phyloP scores from a whole-genome alignment of 1,140 invertebrate species.

The Scaptomyza montana region DNA sequence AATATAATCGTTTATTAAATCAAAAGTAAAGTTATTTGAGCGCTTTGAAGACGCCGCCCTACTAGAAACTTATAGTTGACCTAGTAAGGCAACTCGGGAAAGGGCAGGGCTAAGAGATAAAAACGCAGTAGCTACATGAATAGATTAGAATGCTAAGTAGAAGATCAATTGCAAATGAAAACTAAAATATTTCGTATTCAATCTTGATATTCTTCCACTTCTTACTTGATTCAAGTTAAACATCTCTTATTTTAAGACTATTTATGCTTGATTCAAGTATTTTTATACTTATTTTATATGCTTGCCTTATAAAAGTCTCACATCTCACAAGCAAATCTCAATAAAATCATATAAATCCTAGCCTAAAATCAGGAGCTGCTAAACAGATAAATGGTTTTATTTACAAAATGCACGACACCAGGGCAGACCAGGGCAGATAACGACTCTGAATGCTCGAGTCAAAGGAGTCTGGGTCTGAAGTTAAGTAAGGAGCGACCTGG shows the following conservation, averaged over 20 bases:
- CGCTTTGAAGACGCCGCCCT: constrained; percentile 62
- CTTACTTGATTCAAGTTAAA: too few species aligned
- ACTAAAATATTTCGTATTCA: too few species aligned
- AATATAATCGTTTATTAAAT: constrained; percentile 79
- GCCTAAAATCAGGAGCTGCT: constrained; percentile 59
- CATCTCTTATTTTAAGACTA: too few species aligned
- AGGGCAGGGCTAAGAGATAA: constrained; percentile 17
- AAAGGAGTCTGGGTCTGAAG: constrained; percentile 6
- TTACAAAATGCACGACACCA: constrained; percentile 59
- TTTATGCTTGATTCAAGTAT: too few species aligned
- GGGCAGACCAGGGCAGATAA: background rate
- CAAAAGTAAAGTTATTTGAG: constrained; percentile 77
- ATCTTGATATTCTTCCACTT: too few species aligned
- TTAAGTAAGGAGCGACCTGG: constrained; percentile 42
- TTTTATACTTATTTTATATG: too few species aligned
- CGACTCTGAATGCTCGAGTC: background rate
- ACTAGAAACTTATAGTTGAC: constrained; percentile 45
- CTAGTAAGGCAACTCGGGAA: constrained; percentile 54
- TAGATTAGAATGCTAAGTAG: too few species aligned
- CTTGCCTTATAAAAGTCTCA: background rate
- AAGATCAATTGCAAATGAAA: too few species aligned
- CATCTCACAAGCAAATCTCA: too few species aligned
- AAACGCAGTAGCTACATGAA: too few species aligned
- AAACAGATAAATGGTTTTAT: constrained; percentile 78
- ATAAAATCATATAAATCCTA: constrained; percentile 19